Base-by-base conservation (phyloP, 2,797 vertebrate species). In the Oceanodroma leucorhoa region DNA sequence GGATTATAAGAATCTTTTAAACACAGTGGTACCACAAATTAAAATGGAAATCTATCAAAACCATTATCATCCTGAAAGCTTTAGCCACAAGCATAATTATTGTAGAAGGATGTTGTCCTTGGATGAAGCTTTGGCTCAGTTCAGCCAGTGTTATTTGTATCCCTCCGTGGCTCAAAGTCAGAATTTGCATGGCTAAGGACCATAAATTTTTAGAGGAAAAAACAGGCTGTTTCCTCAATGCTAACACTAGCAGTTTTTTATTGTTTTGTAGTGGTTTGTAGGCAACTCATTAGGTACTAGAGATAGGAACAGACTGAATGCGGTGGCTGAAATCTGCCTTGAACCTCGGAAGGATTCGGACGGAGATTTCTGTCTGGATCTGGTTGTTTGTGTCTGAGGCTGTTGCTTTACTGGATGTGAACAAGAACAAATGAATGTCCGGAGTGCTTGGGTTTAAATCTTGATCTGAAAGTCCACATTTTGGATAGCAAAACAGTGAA, bases 21-120 rank as follows among this genome's bases (percentile, higher is more conserved):
- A 93, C 93, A 96, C 96, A 95, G 92, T 95, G 64, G 87, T 82
- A 88, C 95, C 93, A 65, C 96, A 97, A 96, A 96, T 95, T 94
- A 95, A 96, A 95, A 94, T 80, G 87, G 87, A 91, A 94, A 91
- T 97, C 87, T 95, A 94, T 96, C 95, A 96, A 95, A 95, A 79
- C 84, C 78, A 92, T 96, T 96, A 95, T 95, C 19, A 0, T 96
- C 83, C 80, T 95, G 91, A 96, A 96, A 96, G 93, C 77, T 93
- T 95, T 96, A 94, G 92, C 95, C 93, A 58, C 91, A 86, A 93
- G 62, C 11, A 21, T 94, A 93, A 96, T 95, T 95, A 93, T 13
- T 96, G 75, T 83, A 92, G 87, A 91, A 80, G 71, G 92, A 95
- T 95, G 93, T 96, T 97, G 95, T 94, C 93, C 92, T 97, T 96